Evolutionary conservation across 2,888 invertebrate species (phyloP).

Genomic region (Hypsopygia costalis): DNA sequence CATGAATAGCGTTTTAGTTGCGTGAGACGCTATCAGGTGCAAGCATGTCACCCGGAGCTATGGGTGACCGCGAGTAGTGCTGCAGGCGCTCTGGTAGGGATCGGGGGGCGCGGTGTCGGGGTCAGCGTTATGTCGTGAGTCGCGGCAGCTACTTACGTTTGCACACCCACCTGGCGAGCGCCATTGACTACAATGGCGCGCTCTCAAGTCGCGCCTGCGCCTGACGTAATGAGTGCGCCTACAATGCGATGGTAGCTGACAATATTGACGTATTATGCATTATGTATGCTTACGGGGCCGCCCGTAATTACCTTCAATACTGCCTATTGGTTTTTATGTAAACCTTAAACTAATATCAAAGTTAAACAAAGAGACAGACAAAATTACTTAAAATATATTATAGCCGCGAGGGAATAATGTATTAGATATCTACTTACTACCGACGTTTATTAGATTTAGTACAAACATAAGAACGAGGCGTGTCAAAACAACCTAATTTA

Average conservation of each 20-base stretch:
- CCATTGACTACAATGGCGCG: conserved; percentile 73
- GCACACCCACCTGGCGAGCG: conserved; percentile 71
- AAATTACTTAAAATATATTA: conserved; percentile 43
- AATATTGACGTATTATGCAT: conserved; percentile 65
- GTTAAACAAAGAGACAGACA: conserved; percentile 15
- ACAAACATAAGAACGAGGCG: conserved; percentile 78
- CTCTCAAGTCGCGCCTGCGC: conserved; percentile 50
- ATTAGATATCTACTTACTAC: conserved; percentile 57
- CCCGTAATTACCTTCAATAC: conserved; percentile 51
- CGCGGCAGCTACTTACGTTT: conserved; percentile 59
- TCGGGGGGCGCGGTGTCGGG: conserved; percentile 32
- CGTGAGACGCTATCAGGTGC: conserved; percentile 17
- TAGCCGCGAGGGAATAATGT: conserved; percentile 50
- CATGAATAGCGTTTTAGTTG: conserved; percentile 24
- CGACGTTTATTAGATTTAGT: conserved; percentile 78
- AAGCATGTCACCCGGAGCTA: conserved; percentile 3
- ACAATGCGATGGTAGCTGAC: conserved; percentile 65
- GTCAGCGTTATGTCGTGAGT: conserved; percentile 38
- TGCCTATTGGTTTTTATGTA: conserved; percentile 37
- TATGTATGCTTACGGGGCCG: conserved; percentile 47
- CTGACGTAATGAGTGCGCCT: conserved; percentile 57
- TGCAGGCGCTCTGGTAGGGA: not conserved
- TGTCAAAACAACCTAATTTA: conserved; percentile 80
- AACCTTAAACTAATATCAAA: conserved; percentile 18
- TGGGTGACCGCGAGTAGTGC: conserved; percentile 9